Percentiles rank a stretch among this genome's conserved stretches.
Conservation (phyloP, 2,888 invertebrate species). For the Campopleginae sp. region DNA sequence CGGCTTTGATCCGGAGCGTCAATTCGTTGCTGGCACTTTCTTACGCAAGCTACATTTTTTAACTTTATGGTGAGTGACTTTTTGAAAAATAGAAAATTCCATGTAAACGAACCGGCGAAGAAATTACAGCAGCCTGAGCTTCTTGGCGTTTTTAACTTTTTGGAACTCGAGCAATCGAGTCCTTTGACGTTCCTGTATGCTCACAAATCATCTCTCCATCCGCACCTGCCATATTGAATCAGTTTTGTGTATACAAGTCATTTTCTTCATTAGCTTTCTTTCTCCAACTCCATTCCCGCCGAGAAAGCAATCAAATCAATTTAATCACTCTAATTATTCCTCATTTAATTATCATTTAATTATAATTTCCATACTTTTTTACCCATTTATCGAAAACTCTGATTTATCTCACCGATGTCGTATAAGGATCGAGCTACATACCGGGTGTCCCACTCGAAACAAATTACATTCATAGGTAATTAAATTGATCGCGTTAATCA, state of each 20-base stretch:
- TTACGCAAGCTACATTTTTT: background rate
- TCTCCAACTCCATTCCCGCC: background rate
- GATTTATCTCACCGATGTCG: background rate
- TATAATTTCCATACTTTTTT: background rate
- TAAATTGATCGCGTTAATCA: background rate
- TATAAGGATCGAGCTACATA: background rate
- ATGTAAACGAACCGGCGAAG: background rate
- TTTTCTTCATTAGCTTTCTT: background rate
- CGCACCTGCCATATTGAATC: slow-evolving; percentile 79
- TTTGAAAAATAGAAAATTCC: background rate
- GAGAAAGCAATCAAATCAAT: background rate
- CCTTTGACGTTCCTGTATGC: background rate
- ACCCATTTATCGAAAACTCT: background rate
- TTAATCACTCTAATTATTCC: background rate
- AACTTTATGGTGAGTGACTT: background rate
- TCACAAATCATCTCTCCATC: slow-evolving; percentile 22
- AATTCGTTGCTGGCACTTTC: background rate
- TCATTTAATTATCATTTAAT: background rate
- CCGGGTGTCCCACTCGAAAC: background rate
- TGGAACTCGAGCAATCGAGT: background rate
- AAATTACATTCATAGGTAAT: background rate
- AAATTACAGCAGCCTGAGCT: background rate
- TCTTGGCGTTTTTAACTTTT: background rate
- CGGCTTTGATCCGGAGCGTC: slow-evolving; percentile 5
- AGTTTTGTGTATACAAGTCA: slow-evolving; percentile 40